These are phyloP conservation scores for Pimephales promelas DNA, from an alignment of 2,113 vertebrate genomes.

Conservation along the genomic window DNA sequence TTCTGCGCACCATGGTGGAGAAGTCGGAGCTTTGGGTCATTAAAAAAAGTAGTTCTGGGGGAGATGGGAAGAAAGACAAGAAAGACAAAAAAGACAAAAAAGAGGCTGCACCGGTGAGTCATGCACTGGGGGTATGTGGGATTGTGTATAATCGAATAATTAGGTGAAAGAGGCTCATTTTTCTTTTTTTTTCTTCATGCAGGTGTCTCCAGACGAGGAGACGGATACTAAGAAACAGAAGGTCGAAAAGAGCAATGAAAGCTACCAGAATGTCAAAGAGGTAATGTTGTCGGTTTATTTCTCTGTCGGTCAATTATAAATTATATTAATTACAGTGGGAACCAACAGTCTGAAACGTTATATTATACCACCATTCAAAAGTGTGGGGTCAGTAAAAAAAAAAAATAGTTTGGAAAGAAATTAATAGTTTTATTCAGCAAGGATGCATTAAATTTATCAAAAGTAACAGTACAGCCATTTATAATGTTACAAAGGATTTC, in stretches of 20 bases:
- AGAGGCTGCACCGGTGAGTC: conserved; percentile 7
- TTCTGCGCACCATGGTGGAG: conserved; percentile 94
- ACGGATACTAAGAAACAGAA: conserved; percentile 75
- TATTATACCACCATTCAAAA: neutral
- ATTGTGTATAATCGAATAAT: neutral
- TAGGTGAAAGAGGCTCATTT: neutral
- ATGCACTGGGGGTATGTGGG: neutral
- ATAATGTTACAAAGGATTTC: too few relatives aligned
- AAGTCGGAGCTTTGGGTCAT: conserved; percentile 98
- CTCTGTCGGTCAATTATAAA: neutral
- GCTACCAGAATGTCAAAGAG: conserved; percentile 93
- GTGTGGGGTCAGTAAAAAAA: neutral
- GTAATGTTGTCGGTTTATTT: conserved; percentile 51
- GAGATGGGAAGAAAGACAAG: conserved; percentile 77
- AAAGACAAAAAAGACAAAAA: conserved; percentile 71
- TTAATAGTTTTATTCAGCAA: too few relatives aligned
- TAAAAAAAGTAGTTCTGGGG: conserved; percentile 86
- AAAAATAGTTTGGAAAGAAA: neutral
- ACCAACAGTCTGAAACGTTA: neutral
- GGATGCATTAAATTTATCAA: too few relatives aligned
- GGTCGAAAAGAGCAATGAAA: conserved; percentile 89
- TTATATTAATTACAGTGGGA: neutral
- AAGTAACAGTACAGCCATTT: too few relatives aligned
- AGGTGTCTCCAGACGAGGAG: conserved; percentile 68
- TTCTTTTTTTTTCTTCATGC: neutral